Base-by-base conservation (phyloP, 2,113 vertebrate species). In the Coptodon bakossiorum region DNA sequence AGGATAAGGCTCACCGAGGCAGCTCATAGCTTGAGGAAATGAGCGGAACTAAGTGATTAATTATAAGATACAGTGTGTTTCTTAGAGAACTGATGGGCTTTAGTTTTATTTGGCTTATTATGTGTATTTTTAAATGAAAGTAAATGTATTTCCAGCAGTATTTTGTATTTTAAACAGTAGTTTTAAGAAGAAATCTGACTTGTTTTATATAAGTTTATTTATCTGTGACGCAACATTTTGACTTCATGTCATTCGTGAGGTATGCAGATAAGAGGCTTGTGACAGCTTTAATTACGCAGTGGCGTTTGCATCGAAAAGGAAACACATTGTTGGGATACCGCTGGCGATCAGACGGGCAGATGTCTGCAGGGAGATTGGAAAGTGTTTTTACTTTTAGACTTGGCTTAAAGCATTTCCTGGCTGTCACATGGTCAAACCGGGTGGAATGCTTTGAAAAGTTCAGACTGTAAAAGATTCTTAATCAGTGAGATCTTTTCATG, bases 311-410 rank as follows among this genome's bases (percentile, higher is more conserved):
- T 38, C 1, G 3, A 63, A 93, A 84, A 87, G 56, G 38, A 87
- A 90, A 59, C 22, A 5, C 90, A 93, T 94, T 91, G 82, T 89
- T 94, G 31, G 66, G 78, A 94, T 95, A 40, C 94, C 88, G 2
- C 31, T 1, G 68, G 38, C 7, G 54, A 94, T 93, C 80, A 71
- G 61, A 82, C 76, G 27, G 59, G 90, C 40, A 89, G 84, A 95
- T 90, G 79, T 90, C 84, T 36, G 45, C 6, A 13, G 54, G 63
- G 24, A 53, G 59, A 89, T 91, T 91, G 68, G 78, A 38, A 11
- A 27, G 40, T 45, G 36, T 57, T 86, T 59, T 89, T 90, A 90
- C 87, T 93, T 92, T 93, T 57, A 68, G 68, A 91, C 80, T 90
- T 2, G 4, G 7, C 48, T 57, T 14, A 17, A 71, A 68, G 43